Base-by-base conservation (phyloP, 2,888 invertebrate species). In the Zaprionus lineosus region DNA sequence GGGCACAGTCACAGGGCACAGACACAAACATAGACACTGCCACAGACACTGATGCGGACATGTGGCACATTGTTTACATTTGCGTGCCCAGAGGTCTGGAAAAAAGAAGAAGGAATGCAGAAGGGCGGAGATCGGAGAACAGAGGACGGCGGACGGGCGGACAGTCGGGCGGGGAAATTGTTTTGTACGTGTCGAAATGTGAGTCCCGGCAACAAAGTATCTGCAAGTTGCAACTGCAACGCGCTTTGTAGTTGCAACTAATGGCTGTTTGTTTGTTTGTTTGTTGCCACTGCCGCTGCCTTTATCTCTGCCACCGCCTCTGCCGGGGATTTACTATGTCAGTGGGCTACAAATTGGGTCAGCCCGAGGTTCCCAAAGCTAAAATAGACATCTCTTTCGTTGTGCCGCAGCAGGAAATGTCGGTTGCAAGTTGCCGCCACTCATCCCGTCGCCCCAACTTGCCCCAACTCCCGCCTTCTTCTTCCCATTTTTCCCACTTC, bases 121-220 rank as follows among this genome's bases (percentile, higher is more conserved):
- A 12, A 34, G 7, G 12, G 8, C 8, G n/a, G 24, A 24, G 24
- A 24, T 6, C 2, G 24, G n/a, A n/a, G 24, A 1, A 53, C 19
- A 19, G 11, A 37, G 9, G 4, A 3, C 5, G 39, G 57, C 12
- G 16, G 57, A 48, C 43, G 47, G 48, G 57, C 11, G 43, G 58
- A 12, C 44, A 50, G 53, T 44, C 50, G 53, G 43, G 41, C 58
- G 59, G 29, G 43, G 53, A 34, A 36, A 19, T 64, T 50, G 50
- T 19, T 51, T 39, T 41, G 72, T 63, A 76, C 76, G 76, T 76
- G 76, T 76, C 79, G 83, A 82, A 82, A 76, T 76, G 83, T 71
- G 59, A 74, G 47, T 43, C 36, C 41, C 66, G 39, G 58, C 58
- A 68, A 40, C 65, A 50, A 57, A 57, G 51, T 58, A 61, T 61